Percentiles rank a stretch among this genome's conserved stretches.
phyloP scores from a whole-genome alignment of 2,888 invertebrate species.

The Heliconius erato region DNA sequence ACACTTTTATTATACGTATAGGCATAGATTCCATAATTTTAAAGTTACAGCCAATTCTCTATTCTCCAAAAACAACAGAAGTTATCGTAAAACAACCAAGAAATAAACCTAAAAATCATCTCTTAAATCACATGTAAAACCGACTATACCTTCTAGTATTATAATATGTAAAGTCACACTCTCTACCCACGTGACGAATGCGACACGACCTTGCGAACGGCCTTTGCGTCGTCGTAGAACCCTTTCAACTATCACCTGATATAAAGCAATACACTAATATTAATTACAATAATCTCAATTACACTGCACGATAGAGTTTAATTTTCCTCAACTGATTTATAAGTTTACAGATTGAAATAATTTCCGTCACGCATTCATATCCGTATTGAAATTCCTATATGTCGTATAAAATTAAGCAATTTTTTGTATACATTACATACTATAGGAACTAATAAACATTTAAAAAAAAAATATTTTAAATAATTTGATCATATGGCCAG shows the following conservation, averaged over 20 bases:
- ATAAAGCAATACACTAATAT: slow-evolving; percentile 21
- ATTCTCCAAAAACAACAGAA: neutral
- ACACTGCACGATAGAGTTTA: slow-evolving; percentile 18
- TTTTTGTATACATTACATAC: neutral
- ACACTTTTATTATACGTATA: too few species aligned
- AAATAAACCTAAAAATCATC: neutral
- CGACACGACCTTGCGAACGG: slow-evolving; percentile 66
- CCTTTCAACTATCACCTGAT: slow-evolving; percentile 67
- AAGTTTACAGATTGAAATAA: slow-evolving; percentile 3
- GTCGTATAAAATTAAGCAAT: slow-evolving; percentile 3
- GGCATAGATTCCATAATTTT: neutral
- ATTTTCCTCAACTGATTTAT: slow-evolving; percentile 8
- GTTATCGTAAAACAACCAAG: neutral
- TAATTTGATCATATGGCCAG: neutral
- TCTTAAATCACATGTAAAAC: neutral
- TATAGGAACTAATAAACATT: neutral
- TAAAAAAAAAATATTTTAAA: neutral
- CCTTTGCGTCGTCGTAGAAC: slow-evolving; percentile 68
- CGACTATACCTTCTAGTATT: neutral
- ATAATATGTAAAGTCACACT: slow-evolving; percentile 3
- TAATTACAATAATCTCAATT: slow-evolving; percentile 19
- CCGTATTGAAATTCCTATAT: slow-evolving; percentile 39
- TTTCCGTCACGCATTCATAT: slow-evolving; percentile 43
- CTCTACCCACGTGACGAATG: slow-evolving; percentile 45
- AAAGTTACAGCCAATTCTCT: neutral